phyloP scores from a whole-genome alignment of 2,888 invertebrate genomes.

The Clostera curtula region DNA sequence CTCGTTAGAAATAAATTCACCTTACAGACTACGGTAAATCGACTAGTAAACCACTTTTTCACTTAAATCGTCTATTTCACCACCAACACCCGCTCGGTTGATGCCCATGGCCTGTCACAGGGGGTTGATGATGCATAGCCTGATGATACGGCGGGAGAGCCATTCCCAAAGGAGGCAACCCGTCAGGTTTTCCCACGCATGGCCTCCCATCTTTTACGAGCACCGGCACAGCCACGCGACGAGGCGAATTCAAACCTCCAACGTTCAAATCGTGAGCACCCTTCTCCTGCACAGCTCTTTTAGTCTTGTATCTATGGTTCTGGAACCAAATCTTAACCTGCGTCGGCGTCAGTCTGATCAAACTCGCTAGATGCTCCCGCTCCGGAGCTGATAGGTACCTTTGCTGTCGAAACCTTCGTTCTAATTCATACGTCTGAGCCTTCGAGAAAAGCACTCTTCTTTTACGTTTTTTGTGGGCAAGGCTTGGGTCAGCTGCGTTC shows the following conservation, averaged over 20 bases:
- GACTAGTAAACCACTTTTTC: constrained; percentile 56
- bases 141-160: constrained; percentile 68
- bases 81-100: constrained; percentile 73
- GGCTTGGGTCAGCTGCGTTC: constrained; percentile 55
- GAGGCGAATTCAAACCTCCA: constrained; percentile 85
- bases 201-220: constrained; percentile 96
- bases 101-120: constrained; percentile 46
- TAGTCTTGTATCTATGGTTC: constrained; percentile 99
- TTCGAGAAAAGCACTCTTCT: constrained; percentile 97
- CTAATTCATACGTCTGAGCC: constrained; percentile 97
- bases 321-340: constrained; percentile 99
- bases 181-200: constrained; percentile 79
- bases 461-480: constrained; percentile 91
- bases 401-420: constrained; percentile 95
- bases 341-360: constrained; percentile 96
- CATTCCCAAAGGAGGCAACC: constrained; percentile 64
- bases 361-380: constrained; percentile 94
- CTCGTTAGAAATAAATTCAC: constrained; percentile 10
- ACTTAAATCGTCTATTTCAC: constrained; percentile 39
- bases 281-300: constrained; percentile 97
- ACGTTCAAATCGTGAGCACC: constrained; percentile 81
- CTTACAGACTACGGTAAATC: constrained; percentile 21
- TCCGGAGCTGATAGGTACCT: constrained; percentile 98
- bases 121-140: constrained; percentile 59
- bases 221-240: constrained; percentile 95